A percentile compares a stretch with the other conserved stretches of the same genome.
These are phyloP conservation scores for Troides oblongomaculatus DNA, from an alignment of 2,888 invertebrate genomes.

Conservation along the genomic window DNA sequence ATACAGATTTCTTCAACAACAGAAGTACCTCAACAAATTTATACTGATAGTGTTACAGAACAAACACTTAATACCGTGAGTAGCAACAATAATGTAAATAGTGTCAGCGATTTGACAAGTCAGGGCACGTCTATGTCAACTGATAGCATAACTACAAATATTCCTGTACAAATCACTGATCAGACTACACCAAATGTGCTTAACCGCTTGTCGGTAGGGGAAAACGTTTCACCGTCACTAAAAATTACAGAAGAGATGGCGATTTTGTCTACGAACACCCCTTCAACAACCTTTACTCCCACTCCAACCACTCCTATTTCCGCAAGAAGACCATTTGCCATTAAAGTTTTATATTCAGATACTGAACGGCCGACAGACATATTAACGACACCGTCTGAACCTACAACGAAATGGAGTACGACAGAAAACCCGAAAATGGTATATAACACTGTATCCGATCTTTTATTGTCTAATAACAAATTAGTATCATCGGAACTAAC, in stretches of 20 bases:
- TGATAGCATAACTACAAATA: slow-evolving; percentile 64
- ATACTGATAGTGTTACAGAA: slow-evolving; percentile 60
- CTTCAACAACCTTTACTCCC: slow-evolving; percentile 47
- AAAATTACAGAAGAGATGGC: slow-evolving; percentile 52
- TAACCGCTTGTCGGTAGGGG: slow-evolving; percentile 71
- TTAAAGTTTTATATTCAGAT: slow-evolving; percentile 72
- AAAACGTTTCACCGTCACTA: slow-evolving; percentile 63
- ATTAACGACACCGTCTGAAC: slow-evolving; percentile 61
- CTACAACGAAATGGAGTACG: slow-evolving; percentile 60
- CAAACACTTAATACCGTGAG: slow-evolving; percentile 76
- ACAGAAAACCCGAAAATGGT: slow-evolving; percentile 73
- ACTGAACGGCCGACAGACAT: slow-evolving; percentile 68
- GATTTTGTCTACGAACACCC: slow-evolving; percentile 57
- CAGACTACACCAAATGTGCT: slow-evolving; percentile 71
- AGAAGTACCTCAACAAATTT: slow-evolving; percentile 63
- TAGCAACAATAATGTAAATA: slow-evolving; percentile 76
- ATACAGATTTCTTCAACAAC: slow-evolving; percentile 62
- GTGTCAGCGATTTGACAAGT: slow-evolving; percentile 57
- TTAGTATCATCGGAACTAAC: slow-evolving; percentile 76
- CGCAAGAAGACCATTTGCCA: slow-evolving; percentile 74
- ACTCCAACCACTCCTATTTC: slow-evolving; percentile 64
- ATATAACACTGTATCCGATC: slow-evolving; percentile 75
- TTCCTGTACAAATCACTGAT: slow-evolving; percentile 74
- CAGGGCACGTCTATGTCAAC: slow-evolving; percentile 56
- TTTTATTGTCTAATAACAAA: slow-evolving; percentile 71